Conservation (phyloP, 23 tunicate genomes). For the Clavelina lepadiformis region DNA sequence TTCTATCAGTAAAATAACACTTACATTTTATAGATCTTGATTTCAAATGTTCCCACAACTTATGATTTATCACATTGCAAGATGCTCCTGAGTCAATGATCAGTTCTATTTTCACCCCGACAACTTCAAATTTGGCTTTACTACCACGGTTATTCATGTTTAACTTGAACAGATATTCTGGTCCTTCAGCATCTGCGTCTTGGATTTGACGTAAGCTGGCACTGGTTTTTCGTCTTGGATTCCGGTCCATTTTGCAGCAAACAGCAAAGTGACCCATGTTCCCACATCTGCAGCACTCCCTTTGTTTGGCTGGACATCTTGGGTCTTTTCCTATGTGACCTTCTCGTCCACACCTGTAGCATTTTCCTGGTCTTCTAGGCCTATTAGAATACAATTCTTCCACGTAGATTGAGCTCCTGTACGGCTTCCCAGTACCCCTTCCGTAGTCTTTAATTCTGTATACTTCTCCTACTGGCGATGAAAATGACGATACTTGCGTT, state of each 20-base stretch:
- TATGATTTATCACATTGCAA: constrained; percentile 1
- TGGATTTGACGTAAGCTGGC: no score
- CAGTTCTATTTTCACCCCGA: neutral
- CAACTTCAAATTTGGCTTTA: no score
- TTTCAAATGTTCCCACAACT: neutral
- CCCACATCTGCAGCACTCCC: neutral
- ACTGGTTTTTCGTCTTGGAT: no score
- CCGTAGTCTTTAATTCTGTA: no score
- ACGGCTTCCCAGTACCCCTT: no score
- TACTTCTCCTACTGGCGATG: no score
- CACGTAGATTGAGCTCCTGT: neutral
- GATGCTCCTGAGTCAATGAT: constrained; percentile 1
- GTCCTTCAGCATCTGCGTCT: no score
- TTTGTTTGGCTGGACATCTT: neutral
- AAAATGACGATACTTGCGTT: constrained; percentile 5
- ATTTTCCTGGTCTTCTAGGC: neutral
- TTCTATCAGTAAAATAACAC: no score
- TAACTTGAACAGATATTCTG: no score
- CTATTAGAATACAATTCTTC: neutral
- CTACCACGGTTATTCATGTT: neutral
- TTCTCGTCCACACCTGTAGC: neutral
- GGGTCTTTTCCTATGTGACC: neutral
- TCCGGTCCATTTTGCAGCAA: neutral
- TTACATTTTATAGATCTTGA: no score
- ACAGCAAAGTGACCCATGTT: constrained; percentile 5